Conservation (phyloP, 2,888 invertebrate genomes). For the Antheraea yamamai region DNA sequence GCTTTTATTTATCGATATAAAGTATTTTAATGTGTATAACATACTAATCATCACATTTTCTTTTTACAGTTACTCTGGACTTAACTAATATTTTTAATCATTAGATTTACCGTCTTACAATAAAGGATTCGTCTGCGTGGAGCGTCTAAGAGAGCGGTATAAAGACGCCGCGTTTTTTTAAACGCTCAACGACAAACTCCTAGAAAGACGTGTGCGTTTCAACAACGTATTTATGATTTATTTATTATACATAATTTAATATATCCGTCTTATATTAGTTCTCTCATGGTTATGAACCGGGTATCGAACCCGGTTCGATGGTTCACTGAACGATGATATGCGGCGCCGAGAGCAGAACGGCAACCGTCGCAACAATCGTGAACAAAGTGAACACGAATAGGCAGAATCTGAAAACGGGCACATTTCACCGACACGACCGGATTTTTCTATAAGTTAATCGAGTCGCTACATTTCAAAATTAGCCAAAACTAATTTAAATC, state of each 20-base stretch:
- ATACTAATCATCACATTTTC: conserved; percentile 77
- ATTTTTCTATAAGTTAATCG: background rate
- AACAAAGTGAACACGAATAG: conserved; percentile 97
- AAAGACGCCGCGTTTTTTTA: conserved; percentile 6
- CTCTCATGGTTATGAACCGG: conserved; percentile 56
- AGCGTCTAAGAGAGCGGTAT: background rate
- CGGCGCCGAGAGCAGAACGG: conserved; percentile 94
- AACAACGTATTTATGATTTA: conserved; percentile 54
- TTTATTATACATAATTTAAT: conserved; percentile 29
- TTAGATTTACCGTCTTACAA: conserved; percentile 64
- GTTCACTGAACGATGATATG: conserved; percentile 95
- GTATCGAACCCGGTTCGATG: conserved; percentile 31
- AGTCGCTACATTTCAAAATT: background rate
- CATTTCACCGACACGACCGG: background rate
- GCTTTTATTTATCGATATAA: conserved; percentile 67
- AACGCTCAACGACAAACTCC: background rate
- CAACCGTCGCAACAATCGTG: conserved; percentile 95
- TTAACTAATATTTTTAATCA: conserved; percentile 59
- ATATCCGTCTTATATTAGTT: conserved; percentile 58
- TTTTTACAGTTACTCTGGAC: conserved; percentile 63
- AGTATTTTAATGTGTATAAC: conserved; percentile 38
- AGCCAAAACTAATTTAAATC: no score
- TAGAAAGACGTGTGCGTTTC: conserved; percentile 75
- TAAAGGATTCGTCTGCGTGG: conserved; percentile 27
- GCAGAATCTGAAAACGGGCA: conserved; percentile 86